These are phyloP conservation scores for Drosophila funebris DNA, from an alignment of 1,140 invertebrate species.

Conservation along the genomic window DNA sequence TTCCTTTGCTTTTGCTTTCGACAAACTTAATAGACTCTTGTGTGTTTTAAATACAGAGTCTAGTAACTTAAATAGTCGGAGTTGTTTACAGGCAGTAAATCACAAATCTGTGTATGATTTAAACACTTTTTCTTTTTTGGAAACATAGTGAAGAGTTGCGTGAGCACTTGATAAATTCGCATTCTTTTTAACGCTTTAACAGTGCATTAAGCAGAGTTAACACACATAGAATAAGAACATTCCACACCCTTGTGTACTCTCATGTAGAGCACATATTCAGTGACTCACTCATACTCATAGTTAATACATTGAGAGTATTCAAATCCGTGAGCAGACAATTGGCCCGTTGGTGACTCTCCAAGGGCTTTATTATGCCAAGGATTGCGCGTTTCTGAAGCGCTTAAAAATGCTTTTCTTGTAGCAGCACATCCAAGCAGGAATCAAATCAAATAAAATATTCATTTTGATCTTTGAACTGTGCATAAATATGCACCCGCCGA, in stretches of 20 bases:
- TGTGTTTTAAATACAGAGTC: too few species aligned
- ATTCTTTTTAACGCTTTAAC: not conserved
- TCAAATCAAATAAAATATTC: constrained; percentile 81
- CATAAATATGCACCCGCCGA: constrained; percentile 68
- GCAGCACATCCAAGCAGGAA: constrained; percentile 52
- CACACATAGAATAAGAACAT: not conserved
- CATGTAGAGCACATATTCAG: constrained; percentile 30
- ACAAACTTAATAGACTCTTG: too few species aligned
- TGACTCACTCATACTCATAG: constrained; percentile 17
- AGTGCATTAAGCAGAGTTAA: constrained; percentile 6
- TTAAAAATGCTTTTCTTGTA: constrained; percentile 77
- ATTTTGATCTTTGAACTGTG: constrained; percentile 80
- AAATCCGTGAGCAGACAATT: constrained; percentile 60
- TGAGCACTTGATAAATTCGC: not conserved
- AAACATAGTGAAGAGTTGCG: not conserved
- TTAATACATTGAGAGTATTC: constrained; percentile 12
- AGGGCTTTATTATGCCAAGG: constrained; percentile 69
- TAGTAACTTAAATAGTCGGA: too few species aligned
- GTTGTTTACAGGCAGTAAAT: too few species aligned
- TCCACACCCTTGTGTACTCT: not conserved
- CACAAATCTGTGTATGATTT: too few species aligned
- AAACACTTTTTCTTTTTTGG: not conserved
- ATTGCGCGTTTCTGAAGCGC: constrained; percentile 64
- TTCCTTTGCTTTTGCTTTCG: too few species aligned
- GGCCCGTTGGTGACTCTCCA: constrained; percentile 56